Conservation (phyloP, 2,113 vertebrate species). For the Mastomys coucha region DNA sequence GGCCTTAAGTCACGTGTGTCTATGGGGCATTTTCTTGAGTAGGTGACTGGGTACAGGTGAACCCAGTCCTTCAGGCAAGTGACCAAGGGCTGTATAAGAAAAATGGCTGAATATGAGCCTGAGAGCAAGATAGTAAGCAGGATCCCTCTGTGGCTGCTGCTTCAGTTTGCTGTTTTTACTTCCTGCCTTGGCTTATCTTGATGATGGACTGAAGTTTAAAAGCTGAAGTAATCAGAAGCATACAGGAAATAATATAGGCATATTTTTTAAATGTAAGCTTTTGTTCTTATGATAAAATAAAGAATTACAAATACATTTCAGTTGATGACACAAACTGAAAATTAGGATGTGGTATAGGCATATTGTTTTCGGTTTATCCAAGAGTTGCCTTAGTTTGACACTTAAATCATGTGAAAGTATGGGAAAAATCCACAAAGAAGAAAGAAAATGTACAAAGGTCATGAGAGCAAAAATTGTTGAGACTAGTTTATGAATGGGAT, state of each 20-base stretch:
- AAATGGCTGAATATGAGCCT: not conserved
- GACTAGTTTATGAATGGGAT: not conserved
- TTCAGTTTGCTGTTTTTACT: not conserved
- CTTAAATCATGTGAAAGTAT: not conserved
- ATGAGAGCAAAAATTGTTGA: not conserved
- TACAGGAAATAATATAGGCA: not conserved
- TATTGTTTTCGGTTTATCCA: conserved; percentile 6
- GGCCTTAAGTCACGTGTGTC: not conserved
- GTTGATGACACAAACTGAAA: conserved; percentile 28
- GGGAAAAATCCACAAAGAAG: not conserved
- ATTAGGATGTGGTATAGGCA: not conserved
- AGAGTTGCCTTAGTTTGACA: conserved; percentile 1
- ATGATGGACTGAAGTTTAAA: not conserved
- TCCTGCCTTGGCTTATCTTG: not conserved
- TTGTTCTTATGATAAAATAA: not conserved
- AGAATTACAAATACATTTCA: not conserved
- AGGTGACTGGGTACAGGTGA: not conserved
- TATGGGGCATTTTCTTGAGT: not conserved
- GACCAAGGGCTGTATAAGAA: not conserved
- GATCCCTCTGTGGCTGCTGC: not conserved
- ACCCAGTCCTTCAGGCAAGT: not conserved
- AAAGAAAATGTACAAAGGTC: not conserved
- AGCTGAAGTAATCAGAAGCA: not conserved
- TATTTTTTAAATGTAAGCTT: conserved; percentile 7
- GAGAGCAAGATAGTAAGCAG: not conserved